Conservation (phyloP, 2,797 vertebrate species). For the Apodemus agrarius region DNA sequence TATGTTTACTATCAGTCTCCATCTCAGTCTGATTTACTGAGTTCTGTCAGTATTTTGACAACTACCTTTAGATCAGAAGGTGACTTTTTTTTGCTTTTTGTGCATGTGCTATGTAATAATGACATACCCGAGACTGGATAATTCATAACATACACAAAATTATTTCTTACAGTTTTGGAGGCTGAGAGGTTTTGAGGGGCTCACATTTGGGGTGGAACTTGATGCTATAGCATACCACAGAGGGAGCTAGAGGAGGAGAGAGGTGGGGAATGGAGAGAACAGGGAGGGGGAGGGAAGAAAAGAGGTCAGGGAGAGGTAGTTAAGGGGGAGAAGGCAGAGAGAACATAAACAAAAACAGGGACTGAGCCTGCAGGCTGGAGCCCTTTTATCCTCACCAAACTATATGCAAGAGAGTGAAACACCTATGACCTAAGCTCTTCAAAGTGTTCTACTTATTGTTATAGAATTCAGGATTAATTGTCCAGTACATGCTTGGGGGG, state of each 20-base stretch:
- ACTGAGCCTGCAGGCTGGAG: background rate
- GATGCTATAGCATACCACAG: background rate
- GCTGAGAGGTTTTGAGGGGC: background rate
- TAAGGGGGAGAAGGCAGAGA: background rate
- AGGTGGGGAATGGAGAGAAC: too few species aligned
- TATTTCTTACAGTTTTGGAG: background rate
- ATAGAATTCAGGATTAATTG: background rate
- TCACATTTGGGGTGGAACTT: background rate
- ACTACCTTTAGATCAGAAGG: background rate
- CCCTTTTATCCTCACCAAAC: background rate
- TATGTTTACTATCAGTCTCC: background rate
- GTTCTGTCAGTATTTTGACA: background rate
- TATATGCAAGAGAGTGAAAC: background rate
- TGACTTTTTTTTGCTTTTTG: too few species aligned
- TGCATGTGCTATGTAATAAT: background rate
- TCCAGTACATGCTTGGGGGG: background rate
- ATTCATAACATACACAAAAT: background rate
- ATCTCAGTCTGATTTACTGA: background rate
- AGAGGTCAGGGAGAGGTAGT: accelerated
- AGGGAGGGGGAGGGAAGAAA: background rate
- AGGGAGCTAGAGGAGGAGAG: background rate
- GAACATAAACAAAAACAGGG: background rate
- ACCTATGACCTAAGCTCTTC: background rate
- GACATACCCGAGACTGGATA: background rate
- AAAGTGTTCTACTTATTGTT: background rate